A percentile compares a stretch with the other conserved stretches of the same genome.
phyloP scores from a whole-genome alignment of 2,888 invertebrate genomes.

The Epinotia bilunana region DNA sequence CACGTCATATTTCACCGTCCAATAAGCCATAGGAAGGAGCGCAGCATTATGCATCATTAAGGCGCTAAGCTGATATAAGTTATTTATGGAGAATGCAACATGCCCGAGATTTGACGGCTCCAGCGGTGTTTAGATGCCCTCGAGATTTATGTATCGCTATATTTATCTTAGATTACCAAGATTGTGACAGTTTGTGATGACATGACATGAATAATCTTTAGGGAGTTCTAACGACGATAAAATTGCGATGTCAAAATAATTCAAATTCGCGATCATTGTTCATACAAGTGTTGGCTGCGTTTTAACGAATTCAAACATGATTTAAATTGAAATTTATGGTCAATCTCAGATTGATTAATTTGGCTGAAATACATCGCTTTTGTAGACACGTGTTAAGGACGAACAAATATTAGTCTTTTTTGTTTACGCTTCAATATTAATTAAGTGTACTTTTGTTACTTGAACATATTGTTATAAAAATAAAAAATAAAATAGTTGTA shows the following conservation, averaged over 20 bases:
- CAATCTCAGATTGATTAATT: slow-evolving; percentile 19
- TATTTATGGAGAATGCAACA: slow-evolving; percentile 43
- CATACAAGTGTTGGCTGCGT: neutral
- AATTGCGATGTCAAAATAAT: slow-evolving; percentile 7
- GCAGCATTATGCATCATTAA: slow-evolving; percentile 64
- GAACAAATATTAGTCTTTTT: neutral
- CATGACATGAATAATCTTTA: slow-evolving; percentile 15
- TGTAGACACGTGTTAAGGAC: neutral
- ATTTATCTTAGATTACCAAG: slow-evolving; percentile 36
- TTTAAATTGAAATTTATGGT: slow-evolving; percentile 28
- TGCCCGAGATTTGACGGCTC: slow-evolving; percentile 36
- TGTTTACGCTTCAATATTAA: neutral
- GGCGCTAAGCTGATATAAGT: slow-evolving; percentile 48
- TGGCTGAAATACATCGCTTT: slow-evolving; percentile 1
- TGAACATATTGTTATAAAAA: no score
- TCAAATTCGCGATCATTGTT: neutral
- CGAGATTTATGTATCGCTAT: slow-evolving; percentile 40
- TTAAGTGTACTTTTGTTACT: neutral
- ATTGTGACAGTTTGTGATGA: slow-evolving; percentile 11
- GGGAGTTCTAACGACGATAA: slow-evolving; percentile 12
- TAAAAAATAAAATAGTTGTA: no score
- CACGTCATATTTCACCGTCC: slow-evolving; percentile 67
- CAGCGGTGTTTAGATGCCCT: slow-evolving; percentile 38
- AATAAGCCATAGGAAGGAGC: slow-evolving; percentile 55
- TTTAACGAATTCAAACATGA: slow-evolving; percentile 12